Evolutionary conservation across 2,113 vertebrate species (phyloP), one percentile per base, ranked within the genome.

Genomic region (Gasterosteus aculeatus): DNA sequence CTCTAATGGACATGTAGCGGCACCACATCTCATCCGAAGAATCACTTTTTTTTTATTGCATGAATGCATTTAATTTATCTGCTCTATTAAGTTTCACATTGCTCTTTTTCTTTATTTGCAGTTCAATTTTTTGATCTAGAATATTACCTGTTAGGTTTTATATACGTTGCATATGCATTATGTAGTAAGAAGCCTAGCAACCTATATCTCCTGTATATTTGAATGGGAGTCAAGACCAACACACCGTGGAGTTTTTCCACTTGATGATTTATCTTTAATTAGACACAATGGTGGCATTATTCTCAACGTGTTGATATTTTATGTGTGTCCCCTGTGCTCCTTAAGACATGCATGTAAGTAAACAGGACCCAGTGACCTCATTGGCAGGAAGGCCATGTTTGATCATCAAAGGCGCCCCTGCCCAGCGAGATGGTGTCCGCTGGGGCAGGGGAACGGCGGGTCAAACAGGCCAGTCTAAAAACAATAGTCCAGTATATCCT

Each of bases 401-500:
- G 90, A 90, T 91, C 88, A 93, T 93, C 90, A 93, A 93, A 92
- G 88, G 69, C 83, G 80, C 73, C 83, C 82, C 80, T 88, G 85
- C 82, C 87, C 85, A 85, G 88, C 77, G 83, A 84, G 79, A 77
- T 61, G 76, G 77, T 82, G 72, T 87, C 73, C 85, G 84, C 80
- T 65, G 89, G 80, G 76, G 82, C 80, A 82, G 84, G 82, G 85
- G 91, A 87, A 74, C 65, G 70, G 69, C 72, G 1, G 83, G 89
- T 92, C 91, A 91, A 73, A 77, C 83, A 82, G 91, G 92, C 85
- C 92, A 90, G 75, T 65, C 85, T 87, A 85, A 82, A 90, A 93
- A 94, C 93, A 94, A 94, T 94, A 86, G 93, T 80, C 73, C 77
- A 33, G 83, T 92, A 88, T 90, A 93, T 94, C 92, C 93, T 94